Base-by-base conservation (phyloP, 2,113 vertebrate genomes). In the Istiophorus platypterus region DNA sequence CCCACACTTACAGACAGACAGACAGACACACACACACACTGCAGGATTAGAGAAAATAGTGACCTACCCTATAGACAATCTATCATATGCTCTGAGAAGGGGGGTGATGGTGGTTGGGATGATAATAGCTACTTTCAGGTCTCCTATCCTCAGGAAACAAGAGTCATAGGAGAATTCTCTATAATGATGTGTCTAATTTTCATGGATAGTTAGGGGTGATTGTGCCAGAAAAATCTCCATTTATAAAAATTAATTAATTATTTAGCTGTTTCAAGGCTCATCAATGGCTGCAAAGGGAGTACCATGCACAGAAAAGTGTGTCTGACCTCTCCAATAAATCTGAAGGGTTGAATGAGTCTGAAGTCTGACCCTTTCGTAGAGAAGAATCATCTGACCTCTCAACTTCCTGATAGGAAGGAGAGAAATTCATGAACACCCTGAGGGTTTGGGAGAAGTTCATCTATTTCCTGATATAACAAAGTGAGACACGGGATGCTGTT, bases 391-490 rank as follows among this genome's bases (percentile, higher is more conserved):
- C 67, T 83, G 81, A 85, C 88, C 83, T 85, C 41, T 71, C 31
- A 76, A 62, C 85, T 86, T 93, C 87, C 90, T 88, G 81, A 63
- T 72, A 27, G 85, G 88, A 86, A 84, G 70, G 70, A 80, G 76
- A 49, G 85, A 88, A 89, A 87, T 79, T 78, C 84, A 90, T 39
- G 74, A 85, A 91, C 81, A 85, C 84, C 85, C 90, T 0, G 14
- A 78, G 80, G 83, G 69, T 88, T 89, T 81, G 71, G 86, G 87
- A 91, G 89, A 90, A 86, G 85, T 90, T 92, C 29, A 89, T 92
- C 88, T 88, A 85, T 89, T 92, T 94, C 93, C 91, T 92, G 89
- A 88, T 85, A 75, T 69, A 90, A 91, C 90, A 92, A 92, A 91
- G 87, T 87, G 39, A 80, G 61, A 87, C 83, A 66, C 7, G n/a